These are phyloP conservation scores for Araneus ventricosus DNA, from an alignment of 1,140 invertebrate species.

Conservation along the genomic window DNA sequence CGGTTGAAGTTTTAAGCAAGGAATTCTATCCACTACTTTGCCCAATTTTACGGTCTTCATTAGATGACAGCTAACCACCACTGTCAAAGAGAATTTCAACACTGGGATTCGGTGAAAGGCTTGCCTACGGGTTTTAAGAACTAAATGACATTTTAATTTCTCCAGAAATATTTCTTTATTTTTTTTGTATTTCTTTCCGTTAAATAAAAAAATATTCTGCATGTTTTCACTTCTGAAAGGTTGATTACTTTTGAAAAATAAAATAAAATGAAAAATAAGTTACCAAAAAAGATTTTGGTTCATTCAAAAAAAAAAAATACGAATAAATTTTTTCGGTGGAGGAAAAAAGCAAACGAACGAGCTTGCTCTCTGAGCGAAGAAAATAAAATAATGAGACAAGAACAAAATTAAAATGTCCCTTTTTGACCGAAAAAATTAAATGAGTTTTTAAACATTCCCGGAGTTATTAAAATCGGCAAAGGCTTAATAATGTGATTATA, in stretches of 20 bases:
- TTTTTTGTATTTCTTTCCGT: background rate
- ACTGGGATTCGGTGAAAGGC: background rate
- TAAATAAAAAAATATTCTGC: slow-evolving; percentile 21
- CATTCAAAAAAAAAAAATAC: background rate
- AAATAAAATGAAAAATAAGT: slow-evolving; percentile 31
- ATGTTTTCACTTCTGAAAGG: slow-evolving; percentile 39
- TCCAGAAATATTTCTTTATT: slow-evolving; percentile 27
- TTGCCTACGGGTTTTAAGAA: slow-evolving; percentile 45
- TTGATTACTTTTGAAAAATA: slow-evolving; percentile 21
- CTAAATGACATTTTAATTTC: slow-evolving; percentile 73
- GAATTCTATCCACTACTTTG: slow-evolving; percentile 42
- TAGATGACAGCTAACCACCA: slow-evolving; percentile 31
- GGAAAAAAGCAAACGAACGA: background rate
- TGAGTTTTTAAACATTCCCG: slow-evolving; percentile 65
- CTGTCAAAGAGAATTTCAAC: slow-evolving; percentile 49
- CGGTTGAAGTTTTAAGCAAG: slow-evolving; percentile 21
- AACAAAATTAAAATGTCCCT: slow-evolving; percentile 51
- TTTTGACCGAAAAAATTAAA: slow-evolving; percentile 64
- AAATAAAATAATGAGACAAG: slow-evolving; percentile 58
- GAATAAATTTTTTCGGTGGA: slow-evolving; percentile 29
- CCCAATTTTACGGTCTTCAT: slow-evolving; percentile 27
- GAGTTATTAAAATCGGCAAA: slow-evolving; percentile 60
- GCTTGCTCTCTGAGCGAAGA: background rate
- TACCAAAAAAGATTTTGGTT: background rate
- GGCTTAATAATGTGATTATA: slow-evolving; percentile 66